Percentiles rank a stretch among this genome's conserved stretches.
Evolutionary conservation across 1,140 invertebrate species (phyloP).

Genomic region (Drosophila baimaii): DNA sequence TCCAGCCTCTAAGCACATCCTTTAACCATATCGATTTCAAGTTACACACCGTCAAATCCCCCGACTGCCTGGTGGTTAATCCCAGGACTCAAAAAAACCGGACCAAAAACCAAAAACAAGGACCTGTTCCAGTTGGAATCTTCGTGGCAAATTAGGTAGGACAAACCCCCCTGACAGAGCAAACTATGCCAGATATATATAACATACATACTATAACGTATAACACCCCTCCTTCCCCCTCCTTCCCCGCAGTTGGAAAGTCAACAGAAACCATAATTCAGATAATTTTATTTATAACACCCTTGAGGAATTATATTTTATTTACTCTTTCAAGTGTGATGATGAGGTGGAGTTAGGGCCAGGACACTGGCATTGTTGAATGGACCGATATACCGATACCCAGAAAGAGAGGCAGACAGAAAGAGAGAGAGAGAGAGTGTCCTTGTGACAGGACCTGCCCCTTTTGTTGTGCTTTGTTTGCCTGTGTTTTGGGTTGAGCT

Average conservation of each 20-base stretch:
- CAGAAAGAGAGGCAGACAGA: no score
- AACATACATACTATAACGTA: slow-evolving; percentile 1
- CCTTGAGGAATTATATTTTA: slow-evolving; percentile 84
- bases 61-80: neutral
- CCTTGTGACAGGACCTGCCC: slow-evolving; percentile 57
- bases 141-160: slow-evolving; percentile 67
- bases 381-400: slow-evolving; percentile 17
- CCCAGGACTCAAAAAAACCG: slow-evolving; percentile 17
- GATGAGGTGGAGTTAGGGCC: slow-evolving; percentile 63
- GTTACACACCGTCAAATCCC: neutral
- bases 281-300: slow-evolving; percentile 84
- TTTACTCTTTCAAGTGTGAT: slow-evolving; percentile 83
- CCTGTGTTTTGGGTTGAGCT: slow-evolving; percentile 4
- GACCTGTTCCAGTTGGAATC: slow-evolving; percentile 44
- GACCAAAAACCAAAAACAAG: slow-evolving; percentile 11
- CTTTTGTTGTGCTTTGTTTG: slow-evolving; percentile 16
- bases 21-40: slow-evolving; percentile 40
- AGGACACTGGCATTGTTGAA: slow-evolving; percentile 27
- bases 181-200: slow-evolving; percentile 69
- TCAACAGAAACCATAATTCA: slow-evolving; percentile 83
- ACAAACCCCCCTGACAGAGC: slow-evolving; percentile 51
- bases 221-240: neutral
- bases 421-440: slow-evolving; percentile 31
- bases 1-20: slow-evolving; percentile 22
- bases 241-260: slow-evolving; percentile 58